Conservation (phyloP, 2,888 invertebrate genomes). For the Terebella lapidaria region DNA sequence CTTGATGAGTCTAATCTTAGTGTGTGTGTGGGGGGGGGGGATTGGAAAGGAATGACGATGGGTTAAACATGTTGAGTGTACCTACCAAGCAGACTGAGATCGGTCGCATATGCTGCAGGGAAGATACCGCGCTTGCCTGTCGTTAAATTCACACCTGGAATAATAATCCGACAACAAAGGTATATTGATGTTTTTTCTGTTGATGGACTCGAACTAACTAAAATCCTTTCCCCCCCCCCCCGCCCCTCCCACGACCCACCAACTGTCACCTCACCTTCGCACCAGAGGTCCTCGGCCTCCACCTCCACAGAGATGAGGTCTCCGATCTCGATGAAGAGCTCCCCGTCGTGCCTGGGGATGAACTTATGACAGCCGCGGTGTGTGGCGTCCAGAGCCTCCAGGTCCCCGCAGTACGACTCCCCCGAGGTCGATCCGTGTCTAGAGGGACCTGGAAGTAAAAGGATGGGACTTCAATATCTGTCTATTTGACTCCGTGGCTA, state of each 20-base stretch:
- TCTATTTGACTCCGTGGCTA: too few species aligned
- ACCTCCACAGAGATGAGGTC: slow-evolving; percentile 83
- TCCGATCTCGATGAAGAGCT: slow-evolving; percentile 93
- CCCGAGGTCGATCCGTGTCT: slow-evolving; percentile 27
- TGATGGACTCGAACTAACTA: too few species aligned
- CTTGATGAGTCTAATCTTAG: too few species aligned
- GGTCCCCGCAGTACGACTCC: slow-evolving; percentile 20
- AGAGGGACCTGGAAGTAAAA: slow-evolving; percentile 12
- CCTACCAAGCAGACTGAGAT: slow-evolving; percentile 59
- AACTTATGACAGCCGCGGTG: slow-evolving; percentile 94
- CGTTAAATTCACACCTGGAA: slow-evolving; percentile 85
- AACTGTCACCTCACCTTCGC: slow-evolving; percentile 72
- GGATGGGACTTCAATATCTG: too few species aligned
- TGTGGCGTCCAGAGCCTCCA: slow-evolving; percentile 85
- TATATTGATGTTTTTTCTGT: too few species aligned
- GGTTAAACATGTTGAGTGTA: too few species aligned
- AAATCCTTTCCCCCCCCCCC: too few species aligned
- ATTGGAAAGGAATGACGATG: too few species aligned
- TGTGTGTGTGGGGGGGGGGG: too few species aligned
- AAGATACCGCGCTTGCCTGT: slow-evolving; percentile 92
- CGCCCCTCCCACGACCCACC: too few species aligned
- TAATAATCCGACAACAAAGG: too few species aligned
- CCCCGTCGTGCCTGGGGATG: slow-evolving; percentile 89
- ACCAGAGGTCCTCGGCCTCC: slow-evolving; percentile 95
- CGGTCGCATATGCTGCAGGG: slow-evolving; percentile 94